Evolutionary conservation across 2,113 vertebrate genomes (phyloP).

Genomic region (Halichoerus grypus): DNA sequence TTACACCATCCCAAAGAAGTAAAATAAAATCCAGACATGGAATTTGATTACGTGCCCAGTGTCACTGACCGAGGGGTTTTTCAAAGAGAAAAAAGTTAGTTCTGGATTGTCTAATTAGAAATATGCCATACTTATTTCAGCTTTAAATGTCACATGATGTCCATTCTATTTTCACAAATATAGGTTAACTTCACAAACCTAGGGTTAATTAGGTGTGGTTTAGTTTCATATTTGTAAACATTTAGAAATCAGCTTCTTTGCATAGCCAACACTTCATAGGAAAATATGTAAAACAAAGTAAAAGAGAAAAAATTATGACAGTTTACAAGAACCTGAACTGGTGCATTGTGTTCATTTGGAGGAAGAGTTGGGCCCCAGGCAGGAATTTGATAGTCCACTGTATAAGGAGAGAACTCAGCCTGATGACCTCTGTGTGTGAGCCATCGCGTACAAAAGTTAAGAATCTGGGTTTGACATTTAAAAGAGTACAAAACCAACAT

Average conservation of each 20-base stretch:
- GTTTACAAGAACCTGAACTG: accelerated
- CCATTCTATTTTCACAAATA: not conserved
- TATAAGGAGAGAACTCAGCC: not conserved
- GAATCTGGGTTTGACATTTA: not conserved
- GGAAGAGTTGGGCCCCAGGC: accelerated
- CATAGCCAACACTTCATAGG: not conserved
- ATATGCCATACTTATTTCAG: not conserved
- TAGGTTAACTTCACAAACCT: not conserved
- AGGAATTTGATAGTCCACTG: too few relatives aligned
- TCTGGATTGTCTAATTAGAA: not conserved
- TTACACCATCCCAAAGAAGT: not conserved
- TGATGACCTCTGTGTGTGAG: not conserved
- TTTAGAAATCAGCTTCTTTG: slow-evolving; percentile 41
- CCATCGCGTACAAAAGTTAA: not conserved
- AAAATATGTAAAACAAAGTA: slow-evolving; percentile 7
- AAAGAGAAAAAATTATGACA: not conserved
- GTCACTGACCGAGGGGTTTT: not conserved
- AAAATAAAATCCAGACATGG: not conserved
- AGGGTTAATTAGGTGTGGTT: not conserved
- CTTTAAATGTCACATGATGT: not conserved
- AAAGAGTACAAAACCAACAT: not conserved
- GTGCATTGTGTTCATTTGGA: not conserved
- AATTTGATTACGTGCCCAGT: not conserved
- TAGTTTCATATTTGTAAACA: slow-evolving; percentile 16
- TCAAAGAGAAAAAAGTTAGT: not conserved